These are phyloP conservation scores for Drosophila histrio DNA, from an alignment of 2,888 invertebrate genomes.

Conservation along the genomic window DNA sequence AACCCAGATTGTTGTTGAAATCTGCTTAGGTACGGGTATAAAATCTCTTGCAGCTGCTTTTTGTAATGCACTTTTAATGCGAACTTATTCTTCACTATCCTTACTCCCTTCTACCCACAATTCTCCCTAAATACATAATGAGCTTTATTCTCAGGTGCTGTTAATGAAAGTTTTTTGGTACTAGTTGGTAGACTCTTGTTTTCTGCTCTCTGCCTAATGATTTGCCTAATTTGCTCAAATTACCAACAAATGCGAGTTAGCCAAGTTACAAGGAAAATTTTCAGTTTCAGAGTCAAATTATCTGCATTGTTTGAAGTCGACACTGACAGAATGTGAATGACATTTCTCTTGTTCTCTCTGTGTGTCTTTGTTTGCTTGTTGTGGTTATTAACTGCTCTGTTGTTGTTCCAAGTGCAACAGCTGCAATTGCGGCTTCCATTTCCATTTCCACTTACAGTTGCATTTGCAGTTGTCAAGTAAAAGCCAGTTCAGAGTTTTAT, in stretches of 20 bases:
- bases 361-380: slow-evolving; percentile 4
- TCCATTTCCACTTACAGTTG: neutral
- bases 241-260: slow-evolving; percentile 45
- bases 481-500: neutral
- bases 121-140: slow-evolving; percentile 37
- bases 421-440: slow-evolving; percentile 20
- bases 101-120: neutral
- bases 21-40: neutral
- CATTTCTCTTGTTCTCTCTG: slow-evolving; percentile 3
- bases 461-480: slow-evolving; percentile 19
- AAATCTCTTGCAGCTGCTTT: slow-evolving; percentile 16
- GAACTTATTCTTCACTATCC: neutral
- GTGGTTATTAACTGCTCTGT: neutral
- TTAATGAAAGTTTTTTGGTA: slow-evolving; percentile 36
- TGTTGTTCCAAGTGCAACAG: slow-evolving; percentile 39
- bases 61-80: slow-evolving; percentile 58
- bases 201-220: slow-evolving; percentile 42
- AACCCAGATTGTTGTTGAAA: slow-evolving; percentile 25
- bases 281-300: slow-evolving; percentile 52
- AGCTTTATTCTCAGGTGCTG: slow-evolving; percentile 45
- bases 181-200: neutral
- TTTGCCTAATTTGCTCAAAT: slow-evolving; percentile 66
- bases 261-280: slow-evolving; percentile 15
- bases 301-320: slow-evolving; percentile 58
- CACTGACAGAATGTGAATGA: slow-evolving; percentile 29